Conservation (phyloP, 1,140 invertebrate genomes). For the Polyergus mexicanus region DNA sequence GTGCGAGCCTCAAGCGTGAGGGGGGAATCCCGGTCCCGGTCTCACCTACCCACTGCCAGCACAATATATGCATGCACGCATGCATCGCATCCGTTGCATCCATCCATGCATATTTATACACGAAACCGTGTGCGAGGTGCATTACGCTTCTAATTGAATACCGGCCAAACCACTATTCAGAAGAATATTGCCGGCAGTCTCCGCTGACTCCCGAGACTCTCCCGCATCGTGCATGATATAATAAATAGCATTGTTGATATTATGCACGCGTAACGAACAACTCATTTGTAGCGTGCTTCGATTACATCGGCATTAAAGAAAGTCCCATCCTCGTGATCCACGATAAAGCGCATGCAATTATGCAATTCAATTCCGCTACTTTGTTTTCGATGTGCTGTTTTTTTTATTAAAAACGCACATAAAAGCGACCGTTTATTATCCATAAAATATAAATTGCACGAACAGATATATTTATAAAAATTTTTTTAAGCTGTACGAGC, state of each 20-base stretch:
- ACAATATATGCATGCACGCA: conserved; percentile 17
- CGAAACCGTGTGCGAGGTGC: conserved; percentile 41
- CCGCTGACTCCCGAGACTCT: conserved; percentile 22
- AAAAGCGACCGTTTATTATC: not conserved
- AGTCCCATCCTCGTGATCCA: not conserved
- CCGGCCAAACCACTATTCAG: conserved; percentile 29
- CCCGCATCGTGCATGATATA: conserved; percentile 26
- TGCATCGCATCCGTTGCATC: conserved; percentile 40
- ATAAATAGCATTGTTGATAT: conserved; percentile 50
- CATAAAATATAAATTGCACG: not conserved
- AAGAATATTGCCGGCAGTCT: conserved; percentile 48
- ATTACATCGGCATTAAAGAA: not conserved
- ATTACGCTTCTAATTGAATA: conserved; percentile 70
- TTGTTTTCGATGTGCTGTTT: conserved; percentile 19
- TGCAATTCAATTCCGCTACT: conserved; percentile 32
- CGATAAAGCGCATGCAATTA: conserved; percentile 46
- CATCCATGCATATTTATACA: conserved; percentile 65
- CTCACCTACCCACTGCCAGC: conserved; percentile 29
- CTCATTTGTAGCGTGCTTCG: conserved; percentile 27
- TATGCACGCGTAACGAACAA: conserved; percentile 51
- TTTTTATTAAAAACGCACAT: conserved; percentile 45
- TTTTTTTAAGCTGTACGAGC: not conserved
- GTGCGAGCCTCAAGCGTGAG: conserved; percentile 32
- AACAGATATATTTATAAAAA: conserved; percentile 25
- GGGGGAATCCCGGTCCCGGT: not conserved